Conservation (phyloP, 1,140 invertebrate genomes). For the Saccostrea glomerata region DNA sequence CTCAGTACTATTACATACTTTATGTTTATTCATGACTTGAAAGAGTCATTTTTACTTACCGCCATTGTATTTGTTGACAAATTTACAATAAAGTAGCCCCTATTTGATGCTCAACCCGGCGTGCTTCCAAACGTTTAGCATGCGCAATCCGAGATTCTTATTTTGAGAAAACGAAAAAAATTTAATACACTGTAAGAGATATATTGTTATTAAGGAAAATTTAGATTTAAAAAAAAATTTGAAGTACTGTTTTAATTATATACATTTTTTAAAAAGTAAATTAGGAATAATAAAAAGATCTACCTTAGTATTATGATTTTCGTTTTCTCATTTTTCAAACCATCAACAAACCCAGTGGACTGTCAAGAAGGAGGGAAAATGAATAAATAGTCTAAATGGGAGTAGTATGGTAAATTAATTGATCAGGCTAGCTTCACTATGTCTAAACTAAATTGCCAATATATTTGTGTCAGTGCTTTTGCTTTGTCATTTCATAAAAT, state of each 20-base stretch:
- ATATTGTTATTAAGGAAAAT: not conserved
- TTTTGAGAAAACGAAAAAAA: not conserved
- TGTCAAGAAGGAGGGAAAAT: conserved; percentile 29
- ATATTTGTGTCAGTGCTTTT: too few species aligned
- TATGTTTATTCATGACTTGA: too few species aligned
- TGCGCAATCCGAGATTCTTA: not conserved
- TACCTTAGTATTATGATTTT: not conserved
- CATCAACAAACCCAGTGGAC: not conserved
- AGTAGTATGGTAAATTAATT: conserved; percentile 13
- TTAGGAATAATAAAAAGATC: too few species aligned
- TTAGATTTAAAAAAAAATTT: not conserved
- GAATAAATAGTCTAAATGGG: not conserved
- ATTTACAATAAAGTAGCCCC: not conserved
- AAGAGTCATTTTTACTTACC: not conserved
- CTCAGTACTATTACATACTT: too few species aligned
- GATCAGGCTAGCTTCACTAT: not conserved
- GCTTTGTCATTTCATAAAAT: not conserved
- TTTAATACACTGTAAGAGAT: not conserved
- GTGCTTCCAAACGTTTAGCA: conserved; percentile 1
- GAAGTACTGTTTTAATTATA: too few species aligned
- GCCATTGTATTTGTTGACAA: conserved; percentile 4
- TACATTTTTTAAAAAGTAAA: too few species aligned
- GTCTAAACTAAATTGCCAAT: not conserved
- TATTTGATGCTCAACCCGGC: not conserved
- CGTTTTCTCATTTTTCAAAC: not conserved